A percentile compares a stretch with the other conserved stretches of the same genome.
phyloP scores from a whole-genome alignment of 2,888 invertebrate species.

The Sepioteuthis lessoniana region DNA sequence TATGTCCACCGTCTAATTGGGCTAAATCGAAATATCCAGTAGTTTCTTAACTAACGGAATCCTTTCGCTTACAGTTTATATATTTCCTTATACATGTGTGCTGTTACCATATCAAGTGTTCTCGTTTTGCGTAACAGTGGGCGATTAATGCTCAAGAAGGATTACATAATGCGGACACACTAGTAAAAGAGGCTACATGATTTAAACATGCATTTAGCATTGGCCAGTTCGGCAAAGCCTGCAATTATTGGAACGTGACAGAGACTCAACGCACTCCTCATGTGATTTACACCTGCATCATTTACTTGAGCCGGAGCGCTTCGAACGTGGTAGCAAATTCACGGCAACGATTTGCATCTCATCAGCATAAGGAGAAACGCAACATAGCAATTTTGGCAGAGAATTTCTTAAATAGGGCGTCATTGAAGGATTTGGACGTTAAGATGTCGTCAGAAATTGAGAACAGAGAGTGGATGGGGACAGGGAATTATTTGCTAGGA shows the following conservation, averaged over 20 bases:
- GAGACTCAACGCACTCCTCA: not conserved
- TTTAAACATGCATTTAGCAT: not conserved
- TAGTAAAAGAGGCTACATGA: not conserved
- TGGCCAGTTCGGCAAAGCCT: not conserved
- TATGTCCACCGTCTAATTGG: no score
- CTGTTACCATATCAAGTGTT: not conserved
- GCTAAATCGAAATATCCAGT: no score
- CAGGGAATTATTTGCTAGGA: not conserved
- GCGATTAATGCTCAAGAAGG: not conserved
- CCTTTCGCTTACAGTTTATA: no score
- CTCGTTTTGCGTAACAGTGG: not conserved
- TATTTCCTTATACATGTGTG: no score
- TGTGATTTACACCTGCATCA: not conserved
- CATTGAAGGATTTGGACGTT: not conserved
- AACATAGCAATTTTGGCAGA: not conserved
- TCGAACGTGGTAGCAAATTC: not conserved
- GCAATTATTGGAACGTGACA: not conserved
- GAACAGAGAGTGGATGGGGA: not conserved
- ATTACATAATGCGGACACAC: not conserved
- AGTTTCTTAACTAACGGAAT: no score
- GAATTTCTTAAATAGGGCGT: not conserved
- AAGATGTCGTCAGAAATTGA: not conserved
- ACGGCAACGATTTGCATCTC: not conserved
- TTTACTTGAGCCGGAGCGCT: not conserved
- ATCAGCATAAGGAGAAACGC: not conserved